Base-by-base conservation (phyloP, 2,888 invertebrate genomes). In the Microdon myrmicae region DNA sequence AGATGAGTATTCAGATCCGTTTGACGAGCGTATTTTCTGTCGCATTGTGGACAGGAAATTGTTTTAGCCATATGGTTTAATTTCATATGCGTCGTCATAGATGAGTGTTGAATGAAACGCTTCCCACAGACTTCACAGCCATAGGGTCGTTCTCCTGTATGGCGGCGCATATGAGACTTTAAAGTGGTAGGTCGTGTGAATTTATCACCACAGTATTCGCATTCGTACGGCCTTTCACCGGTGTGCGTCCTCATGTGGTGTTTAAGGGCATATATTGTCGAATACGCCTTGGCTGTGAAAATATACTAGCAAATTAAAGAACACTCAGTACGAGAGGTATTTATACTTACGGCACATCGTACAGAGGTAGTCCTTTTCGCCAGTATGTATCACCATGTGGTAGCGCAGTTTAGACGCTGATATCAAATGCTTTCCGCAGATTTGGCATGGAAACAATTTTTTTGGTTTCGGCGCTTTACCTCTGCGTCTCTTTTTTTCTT, bases 81-180 rank as follows among this genome's bases (percentile, higher is more conserved):
- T 31, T 74, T 73, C 71, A 76, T 73, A 37, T 76, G 76, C 1
- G 75, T 75, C 14, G 74, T 74, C 64, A 75, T 69, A 16, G 73
- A 73, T 9, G 75, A 75, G 45, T 73, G 73, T 45, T 75, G 75
- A 38, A 73, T 73, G 39, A 76, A 76, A 6, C 72, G 69, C 56
- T 76, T 75, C 0, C 71, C 71, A 39, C 76, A 76, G 32, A 73
- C 68, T 45, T 72, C 71, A 35, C 76, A 76, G 23, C 72, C 71
- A 22, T 73, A 76, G 1, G 76, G 76, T 8, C 73, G 70, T 58
- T 75, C 75, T 3, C 74, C 73, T 1, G 75, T 74, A 13, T 76
- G 75, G 1, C 73, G 70, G 1, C 76, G 69, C 70, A 73, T 73
- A 37, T 76, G 75, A 20, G 74, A 73, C 41, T 72, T 72, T 2